Base-by-base conservation (phyloP, 2,888 invertebrate species). In the Ormyrus labotus region DNA sequence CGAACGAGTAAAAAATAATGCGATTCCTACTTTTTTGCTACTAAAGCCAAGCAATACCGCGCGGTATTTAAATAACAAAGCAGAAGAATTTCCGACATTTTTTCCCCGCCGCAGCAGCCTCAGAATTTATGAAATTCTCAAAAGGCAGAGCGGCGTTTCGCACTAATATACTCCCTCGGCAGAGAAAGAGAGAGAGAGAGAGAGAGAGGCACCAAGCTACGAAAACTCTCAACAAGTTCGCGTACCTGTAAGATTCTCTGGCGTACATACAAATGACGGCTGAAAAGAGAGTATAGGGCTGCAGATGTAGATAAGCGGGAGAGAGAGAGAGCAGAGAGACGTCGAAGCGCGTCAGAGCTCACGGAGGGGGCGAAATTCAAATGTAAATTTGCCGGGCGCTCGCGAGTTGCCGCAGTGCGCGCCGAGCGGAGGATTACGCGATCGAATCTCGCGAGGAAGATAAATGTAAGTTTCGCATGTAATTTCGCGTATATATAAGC, bases 381-480 rank as follows among this genome's bases (percentile, higher is more conserved):
- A 87, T 86, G 85, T 82, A 83, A 85, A 84, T 84, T 84, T 84
- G 68, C 80, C 11, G 51, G 60, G 50, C 11, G 67, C 5, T n/a
- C 5, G 51, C 60, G 51, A 80, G 75, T 71, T 75, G 76, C 34
- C 34, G 76, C 71, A 72, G 64, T 69, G 74, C 34, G 74, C 34
- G 77, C 81, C 58, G 76, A 58, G 19, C 75, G 83, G 83, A 85
- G 86, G 87, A 87, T 86, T 87, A 85, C 84, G 83, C 84, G 87
- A 85, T 85, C 85, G 86, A 85, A 85, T 85, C 85, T 78, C 81
- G 83, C 34, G 85, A 88, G 83, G 85, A 89, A 89, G 89, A 89
- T 88, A 87, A 89, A 89, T 89, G 89, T 85, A 87, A 85, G 86
- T 82, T 86, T 88, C 84, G 88, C 89, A 88, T 88, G 88, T 87